A percentile compares a stretch with the other conserved stretches of the same genome.
These are phyloP conservation scores for Daboia siamensis DNA, from an alignment of 2,113 vertebrate species.

Conservation along the genomic window DNA sequence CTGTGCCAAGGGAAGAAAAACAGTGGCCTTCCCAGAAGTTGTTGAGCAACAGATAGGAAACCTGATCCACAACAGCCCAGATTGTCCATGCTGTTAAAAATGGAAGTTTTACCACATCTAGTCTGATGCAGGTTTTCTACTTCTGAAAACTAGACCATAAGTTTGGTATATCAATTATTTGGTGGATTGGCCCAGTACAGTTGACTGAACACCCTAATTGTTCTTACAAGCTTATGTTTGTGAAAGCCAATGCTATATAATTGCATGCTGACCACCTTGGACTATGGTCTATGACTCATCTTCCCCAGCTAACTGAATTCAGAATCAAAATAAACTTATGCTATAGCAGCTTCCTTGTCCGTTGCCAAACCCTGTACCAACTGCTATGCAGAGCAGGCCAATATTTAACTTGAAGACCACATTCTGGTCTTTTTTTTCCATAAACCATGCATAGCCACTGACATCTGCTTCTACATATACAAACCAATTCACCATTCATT, in stretches of 20 bases:
- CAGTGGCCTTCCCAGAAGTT: neutral
- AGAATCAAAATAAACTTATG: neutral
- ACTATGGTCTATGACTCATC: neutral
- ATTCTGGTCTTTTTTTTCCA: neutral
- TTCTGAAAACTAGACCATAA: neutral
- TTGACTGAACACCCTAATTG: neutral
- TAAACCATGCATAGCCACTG: fast-evolving
- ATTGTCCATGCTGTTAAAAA: neutral
- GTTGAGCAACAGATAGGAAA: neutral
- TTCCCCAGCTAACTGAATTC: fast-evolving
- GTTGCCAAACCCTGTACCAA: neutral
- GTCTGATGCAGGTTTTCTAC: neutral
- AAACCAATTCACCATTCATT: neutral
- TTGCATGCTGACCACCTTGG: neutral
- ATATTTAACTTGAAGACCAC: neutral
- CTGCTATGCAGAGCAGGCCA: neutral
- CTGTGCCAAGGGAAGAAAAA: neutral
- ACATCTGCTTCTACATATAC: neutral
- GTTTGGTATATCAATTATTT: neutral
- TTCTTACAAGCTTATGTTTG: neutral
- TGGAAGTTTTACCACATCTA: neutral
- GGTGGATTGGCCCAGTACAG: neutral
- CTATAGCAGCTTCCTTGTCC: neutral
- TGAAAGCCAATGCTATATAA: neutral
- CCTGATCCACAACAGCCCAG: neutral